Base-by-base conservation (phyloP, 2,113 vertebrate genomes). In the Malurus elegans region DNA sequence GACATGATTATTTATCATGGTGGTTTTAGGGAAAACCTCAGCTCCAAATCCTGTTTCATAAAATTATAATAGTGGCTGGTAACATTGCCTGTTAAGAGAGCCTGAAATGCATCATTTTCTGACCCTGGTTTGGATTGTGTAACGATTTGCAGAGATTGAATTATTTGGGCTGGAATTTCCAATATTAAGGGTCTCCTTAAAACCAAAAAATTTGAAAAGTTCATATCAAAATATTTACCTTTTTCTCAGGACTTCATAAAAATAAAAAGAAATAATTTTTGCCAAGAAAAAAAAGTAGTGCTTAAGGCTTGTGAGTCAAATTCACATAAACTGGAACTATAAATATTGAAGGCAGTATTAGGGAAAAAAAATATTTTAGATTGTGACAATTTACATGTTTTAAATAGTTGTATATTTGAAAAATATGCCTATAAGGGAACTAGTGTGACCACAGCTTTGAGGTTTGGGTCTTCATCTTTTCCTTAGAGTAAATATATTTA, bases 1-100 rank as follows among this genome's bases (percentile, higher is more conserved):
- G 34, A 60, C 14, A 21, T 88, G 50, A 40, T 85, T 95, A 86
- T 91, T 82, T 38, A 73, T 85, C 50, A 28, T 23, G 51, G 50
- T 90, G n/a, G 53, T 96, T 91, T 69, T n/a, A 83, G 48, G 65
- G 66, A 82, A 95, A 94, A 81, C 8, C 26, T 82, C 57, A 72
- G 62, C n/a, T 79, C 72, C 25, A 71, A 58, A 78, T 72, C 15
- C 14, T 83, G 6, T 29, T 26, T 88, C 47, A 38, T 80, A 73
- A 84, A 88, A 84, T 93, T 84, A 48, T n/a, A 66, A 7, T 36
- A 10, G 23, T 72, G 42, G 18, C 42, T 75, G 18, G 18, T 42
- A 87, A 65, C 6, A 38, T 26, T 32, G 20, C 8, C 25, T 67
- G 4, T 78, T 75, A 92, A 74, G 24, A 71, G 36, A 84, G 28